A percentile compares a stretch with the other conserved stretches of the same genome.
These are phyloP conservation scores for Varanus komodoensis DNA, from an alignment of 2,113 vertebrate genomes.

Conservation along the genomic window DNA sequence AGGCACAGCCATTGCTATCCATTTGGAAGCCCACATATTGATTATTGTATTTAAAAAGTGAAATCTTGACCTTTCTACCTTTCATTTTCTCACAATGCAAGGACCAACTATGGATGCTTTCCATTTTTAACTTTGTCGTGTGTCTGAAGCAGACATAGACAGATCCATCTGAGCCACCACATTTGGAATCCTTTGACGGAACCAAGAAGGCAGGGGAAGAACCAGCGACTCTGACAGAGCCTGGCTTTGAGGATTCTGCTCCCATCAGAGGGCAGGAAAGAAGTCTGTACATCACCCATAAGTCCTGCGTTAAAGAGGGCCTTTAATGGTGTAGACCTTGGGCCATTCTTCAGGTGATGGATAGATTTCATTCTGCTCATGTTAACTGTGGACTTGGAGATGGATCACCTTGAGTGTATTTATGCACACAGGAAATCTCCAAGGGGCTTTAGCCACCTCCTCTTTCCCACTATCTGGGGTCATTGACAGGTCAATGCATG, in stretches of 20 bases:
- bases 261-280: background rate
- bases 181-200: background rate
- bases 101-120: background rate
- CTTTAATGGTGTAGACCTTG: constrained; percentile 19
- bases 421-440: constrained; percentile 25
- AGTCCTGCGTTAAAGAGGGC: background rate
- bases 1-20: constrained; percentile 1
- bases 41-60: constrained; percentile 27
- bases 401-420: constrained; percentile 22
- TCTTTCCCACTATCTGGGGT: constrained; percentile 15
- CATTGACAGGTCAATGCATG: constrained; percentile 4
- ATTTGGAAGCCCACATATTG: background rate
- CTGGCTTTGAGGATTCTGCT: background rate
- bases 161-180: background rate
- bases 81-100: constrained; percentile 15
- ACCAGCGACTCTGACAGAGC: background rate
- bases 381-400: constrained; percentile 3
- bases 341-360: background rate
- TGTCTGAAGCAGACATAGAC: constrained; percentile 24
- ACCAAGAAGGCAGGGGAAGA: background rate
- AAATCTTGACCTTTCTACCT: constrained; percentile 32
- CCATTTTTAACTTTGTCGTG: constrained; percentile 7
- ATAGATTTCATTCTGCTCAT: constrained; percentile 10
- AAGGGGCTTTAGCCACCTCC: constrained; percentile 25
- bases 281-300: background rate